Evolutionary conservation across 2,113 vertebrate species (phyloP), one percentile per base, ranked within the genome.

Genomic region (Hepsetus odoe): DNA sequence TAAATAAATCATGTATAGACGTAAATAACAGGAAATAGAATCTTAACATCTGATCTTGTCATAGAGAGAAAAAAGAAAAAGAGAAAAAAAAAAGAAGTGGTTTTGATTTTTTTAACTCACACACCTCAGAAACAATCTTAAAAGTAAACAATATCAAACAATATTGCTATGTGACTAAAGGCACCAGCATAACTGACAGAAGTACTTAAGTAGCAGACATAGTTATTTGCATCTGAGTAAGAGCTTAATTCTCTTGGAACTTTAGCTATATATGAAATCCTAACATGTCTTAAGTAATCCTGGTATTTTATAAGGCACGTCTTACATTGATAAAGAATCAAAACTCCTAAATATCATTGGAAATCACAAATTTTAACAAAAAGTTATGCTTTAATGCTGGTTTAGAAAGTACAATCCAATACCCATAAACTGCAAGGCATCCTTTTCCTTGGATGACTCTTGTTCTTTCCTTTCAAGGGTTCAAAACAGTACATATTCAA

Each of bases 301-400:
- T 46, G 42, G 20, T 22, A 38, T n/a, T 2, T 53, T 28, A 35
- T 72, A 79, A 72, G 77, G 51, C 68, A 79, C 68, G 14, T 61
- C n/a, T 24, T 26, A 53, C 42, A 51, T 14, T 55, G n/a, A 20
- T 70, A 3, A 12, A 49, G 30, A 71, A 26, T 49, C 76, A 71
- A 30, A 22, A 55, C 10, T 38, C 32, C 8, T 30, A 62, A 3
- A 22, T 18, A 1, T 65, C 24, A 14, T 11, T 18, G 32, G 61
- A 32, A 7, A 62, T 62, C 28, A 65, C 8, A 1, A 24, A 24
- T 22, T 3, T n/a, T 11, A 35, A 4, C 7, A 24, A 46, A 10
- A 26, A n/a, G 24, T 53, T 40, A 10, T 10, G 51, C 51, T 33
- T 55, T 5, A 76, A n/a, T 6, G 75, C 75, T 77, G 65, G 75